Conservation (phyloP, 2,797 vertebrate genomes). For the Serranus cabrilla region DNA sequence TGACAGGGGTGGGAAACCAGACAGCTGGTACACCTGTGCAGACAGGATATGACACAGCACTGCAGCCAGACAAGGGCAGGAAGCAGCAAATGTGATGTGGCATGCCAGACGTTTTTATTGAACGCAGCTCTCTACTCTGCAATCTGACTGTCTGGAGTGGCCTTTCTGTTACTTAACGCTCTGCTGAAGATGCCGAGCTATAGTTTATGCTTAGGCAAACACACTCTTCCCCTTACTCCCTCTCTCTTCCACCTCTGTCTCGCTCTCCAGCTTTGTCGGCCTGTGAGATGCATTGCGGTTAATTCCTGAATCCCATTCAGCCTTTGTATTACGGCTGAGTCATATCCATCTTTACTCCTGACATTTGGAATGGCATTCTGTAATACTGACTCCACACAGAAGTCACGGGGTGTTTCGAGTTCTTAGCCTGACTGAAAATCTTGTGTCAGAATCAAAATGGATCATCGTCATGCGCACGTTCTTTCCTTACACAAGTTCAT, state of each 20-base stretch:
- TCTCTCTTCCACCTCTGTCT: neutral
- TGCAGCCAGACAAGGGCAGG: slow-evolving; percentile 76
- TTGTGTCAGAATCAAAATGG: slow-evolving; percentile 59
- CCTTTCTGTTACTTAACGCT: slow-evolving; percentile 59
- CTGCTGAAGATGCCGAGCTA: slow-evolving; percentile 51
- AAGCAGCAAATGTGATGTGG: slow-evolving; percentile 71
- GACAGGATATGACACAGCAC: slow-evolving; percentile 78
- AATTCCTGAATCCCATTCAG: slow-evolving; percentile 72
- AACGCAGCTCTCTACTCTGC: slow-evolving; percentile 61
- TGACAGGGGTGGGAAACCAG: slow-evolving; percentile 67
- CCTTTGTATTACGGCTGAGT: slow-evolving; percentile 64
- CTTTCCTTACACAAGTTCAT: slow-evolving; percentile 39
- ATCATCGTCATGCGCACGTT: slow-evolving; percentile 39
- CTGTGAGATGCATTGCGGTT: slow-evolving; percentile 67
- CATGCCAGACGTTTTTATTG: slow-evolving; percentile 72
- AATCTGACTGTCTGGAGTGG: slow-evolving; percentile 70
- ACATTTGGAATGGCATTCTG: slow-evolving; percentile 60
- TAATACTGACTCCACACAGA: slow-evolving; percentile 45
- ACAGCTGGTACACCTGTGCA: slow-evolving; percentile 78
- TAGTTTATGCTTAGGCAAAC: slow-evolving; percentile 48
- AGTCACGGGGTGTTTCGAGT: slow-evolving; percentile 52
- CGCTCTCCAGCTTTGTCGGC: slow-evolving; percentile 59
- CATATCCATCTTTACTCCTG: slow-evolving; percentile 71
- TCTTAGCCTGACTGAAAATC: slow-evolving; percentile 62
- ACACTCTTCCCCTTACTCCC: slow-evolving; percentile 7